Conservation (phyloP, 2,888 invertebrate genomes). For the Drosophila kambysellisi region DNA sequence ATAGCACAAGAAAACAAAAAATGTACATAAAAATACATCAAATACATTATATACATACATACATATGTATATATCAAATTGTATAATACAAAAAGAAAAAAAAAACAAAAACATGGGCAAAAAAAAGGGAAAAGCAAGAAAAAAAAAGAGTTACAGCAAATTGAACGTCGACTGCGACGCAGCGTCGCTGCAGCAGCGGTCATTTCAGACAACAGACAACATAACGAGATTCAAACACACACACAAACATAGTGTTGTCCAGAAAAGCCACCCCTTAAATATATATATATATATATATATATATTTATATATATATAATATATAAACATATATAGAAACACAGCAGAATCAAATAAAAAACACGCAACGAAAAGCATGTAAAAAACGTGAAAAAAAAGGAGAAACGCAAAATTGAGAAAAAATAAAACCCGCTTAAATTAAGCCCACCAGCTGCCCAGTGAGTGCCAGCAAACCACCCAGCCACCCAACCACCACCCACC, state of each 20-base stretch:
- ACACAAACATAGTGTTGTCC: constrained; percentile 35
- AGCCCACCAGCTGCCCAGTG: constrained; percentile 72
- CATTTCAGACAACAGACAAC: constrained; percentile 80
- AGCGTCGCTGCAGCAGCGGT: constrained; percentile 61
- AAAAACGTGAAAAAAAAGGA: constrained; percentile 52
- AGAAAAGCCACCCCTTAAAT: constrained; percentile 55
- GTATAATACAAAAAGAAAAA: constrained; percentile 41
- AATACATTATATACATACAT: constrained; percentile 52
- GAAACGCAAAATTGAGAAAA: constrained; percentile 75
- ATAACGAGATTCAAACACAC: constrained; percentile 76
- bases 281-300: constrained; percentile 15
- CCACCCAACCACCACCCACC: constrained; percentile 23
- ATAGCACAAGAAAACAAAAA: constrained; percentile 21
- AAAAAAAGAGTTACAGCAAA: constrained; percentile 69
- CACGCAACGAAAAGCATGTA: constrained; percentile 64
- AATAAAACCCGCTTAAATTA: constrained; percentile 82
- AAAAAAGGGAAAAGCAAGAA: constrained; percentile 15
- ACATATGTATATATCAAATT: constrained; percentile 53
- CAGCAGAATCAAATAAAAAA: constrained; percentile 76
- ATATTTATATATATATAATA: constrained; percentile 23
- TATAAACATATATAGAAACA: constrained; percentile 43
- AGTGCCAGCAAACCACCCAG: constrained; percentile 22
- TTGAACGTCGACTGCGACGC: constrained; percentile 52
- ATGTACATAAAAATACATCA: constrained; percentile 54
- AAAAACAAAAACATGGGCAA: constrained; percentile 14